Conservation (phyloP, 2,888 invertebrate species). For the Sminthurides aquaticus region DNA sequence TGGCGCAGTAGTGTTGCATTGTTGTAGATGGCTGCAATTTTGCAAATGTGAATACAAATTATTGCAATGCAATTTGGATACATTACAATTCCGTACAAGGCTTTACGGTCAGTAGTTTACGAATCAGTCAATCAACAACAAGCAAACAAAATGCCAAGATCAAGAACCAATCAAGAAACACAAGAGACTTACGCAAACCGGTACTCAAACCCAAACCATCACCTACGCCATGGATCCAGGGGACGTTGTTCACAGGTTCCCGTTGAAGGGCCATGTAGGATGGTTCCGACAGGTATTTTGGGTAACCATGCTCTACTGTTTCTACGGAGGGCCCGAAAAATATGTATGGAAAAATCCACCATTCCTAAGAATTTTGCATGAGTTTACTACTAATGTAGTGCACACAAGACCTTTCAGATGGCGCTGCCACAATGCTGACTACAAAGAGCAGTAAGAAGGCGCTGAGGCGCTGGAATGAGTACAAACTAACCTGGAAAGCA, state of each 20-base stretch:
- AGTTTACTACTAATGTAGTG: too few relatives aligned
- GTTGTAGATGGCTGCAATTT: slow-evolving; percentile 5
- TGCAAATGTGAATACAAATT: too few relatives aligned
- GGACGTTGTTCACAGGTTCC: slow-evolving; percentile 18
- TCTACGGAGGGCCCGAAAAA: slow-evolving; percentile 87
- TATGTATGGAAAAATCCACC: slow-evolving; percentile 58
- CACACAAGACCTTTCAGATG: too few relatives aligned
- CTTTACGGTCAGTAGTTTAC: too few relatives aligned
- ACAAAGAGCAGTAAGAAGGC: not conserved
- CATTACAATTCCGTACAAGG: too few relatives aligned
- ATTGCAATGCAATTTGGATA: too few relatives aligned
- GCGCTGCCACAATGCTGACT: too few relatives aligned
- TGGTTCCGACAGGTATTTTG: slow-evolving; percentile 3
- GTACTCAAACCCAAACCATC: slow-evolving; percentile 13
- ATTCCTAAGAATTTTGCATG: slow-evolving; percentile 18
- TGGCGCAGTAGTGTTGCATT: slow-evolving; percentile 43
- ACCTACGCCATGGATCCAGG: slow-evolving; percentile 19
- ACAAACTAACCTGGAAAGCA: not conserved
- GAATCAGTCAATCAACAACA: too few relatives aligned
- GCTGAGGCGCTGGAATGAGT: too few relatives aligned
- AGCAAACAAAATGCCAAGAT: too few relatives aligned
- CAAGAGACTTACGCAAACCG: slow-evolving; percentile 13
- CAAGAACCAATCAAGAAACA: too few relatives aligned
- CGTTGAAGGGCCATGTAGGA: slow-evolving; percentile 13
- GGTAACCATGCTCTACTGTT: slow-evolving; percentile 71